Percentiles rank a stretch among this genome's conserved stretches.
These are phyloP conservation scores for Bacillus rossius DNA, from an alignment of 1,140 invertebrate genomes.

Conservation along the genomic window DNA sequence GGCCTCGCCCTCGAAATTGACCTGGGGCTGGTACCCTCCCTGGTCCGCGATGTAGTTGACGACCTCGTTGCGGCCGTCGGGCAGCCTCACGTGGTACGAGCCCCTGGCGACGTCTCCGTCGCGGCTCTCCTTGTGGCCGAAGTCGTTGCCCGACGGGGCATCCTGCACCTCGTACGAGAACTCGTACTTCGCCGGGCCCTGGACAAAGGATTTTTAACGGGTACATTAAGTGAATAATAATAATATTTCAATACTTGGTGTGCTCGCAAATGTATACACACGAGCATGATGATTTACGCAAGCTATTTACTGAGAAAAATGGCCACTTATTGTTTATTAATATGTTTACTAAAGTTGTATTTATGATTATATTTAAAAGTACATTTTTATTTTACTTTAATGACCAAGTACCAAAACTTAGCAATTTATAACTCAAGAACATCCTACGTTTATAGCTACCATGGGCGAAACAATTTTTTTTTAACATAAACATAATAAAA, in stretches of 20 bases:
- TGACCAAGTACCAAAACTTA: too few species aligned
- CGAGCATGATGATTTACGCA: neutral
- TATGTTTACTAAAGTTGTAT: neutral
- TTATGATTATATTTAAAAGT: neutral
- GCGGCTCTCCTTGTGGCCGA: constrained; percentile 57
- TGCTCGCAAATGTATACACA: neutral
- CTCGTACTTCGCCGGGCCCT: constrained; percentile 61
- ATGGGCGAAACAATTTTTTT: too few species aligned
- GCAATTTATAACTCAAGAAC: too few species aligned
- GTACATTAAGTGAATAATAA: neutral
- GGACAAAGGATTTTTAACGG: too few species aligned
- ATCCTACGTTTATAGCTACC: too few species aligned
- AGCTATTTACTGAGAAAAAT: neutral
- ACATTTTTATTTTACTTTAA: too few species aligned
- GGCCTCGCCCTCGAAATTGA: constrained; percentile 50
- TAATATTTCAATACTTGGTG: neutral
- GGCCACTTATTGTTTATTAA: neutral
- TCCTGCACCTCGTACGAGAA: constrained; percentile 61
- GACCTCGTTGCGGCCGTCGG: constrained; percentile 57
- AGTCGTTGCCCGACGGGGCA: constrained; percentile 48
- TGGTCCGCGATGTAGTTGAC: constrained; percentile 59
- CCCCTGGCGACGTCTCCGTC: constrained; percentile 55
- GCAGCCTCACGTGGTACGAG: constrained; percentile 58
- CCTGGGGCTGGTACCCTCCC: constrained; percentile 57
- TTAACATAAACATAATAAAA: too few species aligned